phyloP scores from a whole-genome alignment of 2,797 vertebrate species.

The Onychomys torridus region DNA sequence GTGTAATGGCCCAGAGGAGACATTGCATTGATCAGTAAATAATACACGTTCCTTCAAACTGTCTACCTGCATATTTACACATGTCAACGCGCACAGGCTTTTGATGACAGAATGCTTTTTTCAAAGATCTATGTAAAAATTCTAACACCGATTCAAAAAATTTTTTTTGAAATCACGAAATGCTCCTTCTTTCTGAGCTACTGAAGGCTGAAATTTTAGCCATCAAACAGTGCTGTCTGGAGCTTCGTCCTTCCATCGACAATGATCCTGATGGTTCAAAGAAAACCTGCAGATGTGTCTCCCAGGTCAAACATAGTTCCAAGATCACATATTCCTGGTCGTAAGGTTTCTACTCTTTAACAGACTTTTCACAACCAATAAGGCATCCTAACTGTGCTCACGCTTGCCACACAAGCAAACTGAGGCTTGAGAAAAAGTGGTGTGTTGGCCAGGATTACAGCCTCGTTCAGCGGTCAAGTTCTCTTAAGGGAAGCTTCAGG shows the following conservation, averaged over 20 bases:
- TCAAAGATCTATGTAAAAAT: slow-evolving; percentile 75
- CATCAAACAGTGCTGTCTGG: slow-evolving; percentile 73
- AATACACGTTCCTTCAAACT: slow-evolving; percentile 89
- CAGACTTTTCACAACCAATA: neutral
- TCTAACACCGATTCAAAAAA: slow-evolving; percentile 76
- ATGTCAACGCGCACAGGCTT: slow-evolving; percentile 86
- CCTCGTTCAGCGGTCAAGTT: neutral
- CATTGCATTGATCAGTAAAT: slow-evolving; percentile 89
- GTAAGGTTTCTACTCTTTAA: neutral
- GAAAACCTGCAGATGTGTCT: neutral
- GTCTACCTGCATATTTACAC: slow-evolving; percentile 90
- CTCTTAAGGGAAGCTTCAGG: neutral
- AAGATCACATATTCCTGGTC: neutral
- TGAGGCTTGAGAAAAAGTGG: neutral
- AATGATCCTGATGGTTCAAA: fast-evolving
- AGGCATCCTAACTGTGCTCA: no score
- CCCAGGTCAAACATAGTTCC: neutral
- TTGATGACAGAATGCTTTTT: slow-evolving; percentile 87
- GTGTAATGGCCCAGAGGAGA: slow-evolving; percentile 86
- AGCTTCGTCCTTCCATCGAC: neutral
- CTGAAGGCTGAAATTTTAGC: slow-evolving; percentile 78
- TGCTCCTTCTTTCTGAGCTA: slow-evolving; percentile 66
- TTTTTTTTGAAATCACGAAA: slow-evolving; percentile 75
- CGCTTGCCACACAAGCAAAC: neutral
- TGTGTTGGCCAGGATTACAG: neutral